Conservation (phyloP, 2,797 vertebrate genomes). For the Siniperca scherzeri region DNA sequence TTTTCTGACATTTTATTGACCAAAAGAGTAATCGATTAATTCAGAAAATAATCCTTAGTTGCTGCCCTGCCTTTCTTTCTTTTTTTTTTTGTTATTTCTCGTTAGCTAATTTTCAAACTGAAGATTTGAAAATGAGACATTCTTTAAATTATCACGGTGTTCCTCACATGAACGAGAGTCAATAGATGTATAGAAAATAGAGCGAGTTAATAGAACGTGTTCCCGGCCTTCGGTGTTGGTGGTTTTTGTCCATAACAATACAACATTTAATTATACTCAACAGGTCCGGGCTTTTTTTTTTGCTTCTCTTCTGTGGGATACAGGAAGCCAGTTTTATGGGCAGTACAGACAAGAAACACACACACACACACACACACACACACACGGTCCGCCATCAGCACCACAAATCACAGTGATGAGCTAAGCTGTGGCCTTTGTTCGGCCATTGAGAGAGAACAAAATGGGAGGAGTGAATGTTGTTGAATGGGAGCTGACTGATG, state of each 20-base stretch:
- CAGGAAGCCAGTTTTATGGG: constrained; percentile 6
- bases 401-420: constrained; percentile 51
- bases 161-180: background rate
- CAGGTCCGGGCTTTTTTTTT: constrained; percentile 15
- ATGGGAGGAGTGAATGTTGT: constrained; percentile 46
- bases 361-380: constrained; percentile 21
- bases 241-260: background rate
- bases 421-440: constrained; percentile 48
- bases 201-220: background rate
- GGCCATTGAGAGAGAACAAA: constrained; percentile 49
- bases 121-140: background rate
- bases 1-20: background rate
- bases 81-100: background rate
- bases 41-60: background rate
- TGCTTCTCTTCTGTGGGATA: background rate
- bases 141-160: background rate
- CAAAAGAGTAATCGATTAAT: background rate
- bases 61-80: too few species aligned
- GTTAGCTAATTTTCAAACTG: background rate
- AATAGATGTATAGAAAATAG: background rate
- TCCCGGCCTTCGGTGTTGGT: background rate
- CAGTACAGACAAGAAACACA: background rate
- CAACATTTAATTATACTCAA: constrained; percentile 9
- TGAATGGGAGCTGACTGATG: constrained; percentile 71
- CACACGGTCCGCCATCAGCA: constrained; percentile 27